These are phyloP conservation scores for Muraenolepis orangiensis DNA, from an alignment of 2,797 vertebrate species.

Conservation along the genomic window DNA sequence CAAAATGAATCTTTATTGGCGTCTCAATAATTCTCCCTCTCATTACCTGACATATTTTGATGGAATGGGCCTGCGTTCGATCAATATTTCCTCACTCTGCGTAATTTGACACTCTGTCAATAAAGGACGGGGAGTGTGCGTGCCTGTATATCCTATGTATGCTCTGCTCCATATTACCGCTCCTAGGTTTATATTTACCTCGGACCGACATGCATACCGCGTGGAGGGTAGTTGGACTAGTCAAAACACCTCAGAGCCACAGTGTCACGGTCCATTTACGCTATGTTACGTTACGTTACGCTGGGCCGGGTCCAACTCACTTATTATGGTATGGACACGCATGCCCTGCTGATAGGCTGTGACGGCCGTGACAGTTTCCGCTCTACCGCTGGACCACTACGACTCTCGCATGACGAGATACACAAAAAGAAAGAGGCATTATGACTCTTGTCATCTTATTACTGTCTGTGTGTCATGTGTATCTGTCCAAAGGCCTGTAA, in stretches of 20 bases:
- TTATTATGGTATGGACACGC: background rate
- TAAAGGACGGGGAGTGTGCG: conserved; percentile 38
- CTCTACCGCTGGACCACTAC: background rate
- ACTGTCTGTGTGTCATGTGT: background rate
- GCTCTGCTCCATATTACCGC: background rate
- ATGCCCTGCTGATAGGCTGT: background rate
- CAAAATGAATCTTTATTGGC: conserved; percentile 63
- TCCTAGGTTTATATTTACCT: conserved; percentile 44
- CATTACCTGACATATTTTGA: conserved; percentile 53
- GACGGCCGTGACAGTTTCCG: background rate
- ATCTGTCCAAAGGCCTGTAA: background rate
- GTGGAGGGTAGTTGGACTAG: background rate
- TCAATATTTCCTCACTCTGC: conserved; percentile 47
- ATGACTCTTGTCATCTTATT: too few species aligned
- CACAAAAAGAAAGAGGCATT: background rate
- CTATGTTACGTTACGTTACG: background rate
- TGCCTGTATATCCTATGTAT: conserved; percentile 36
- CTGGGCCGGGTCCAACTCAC: background rate
- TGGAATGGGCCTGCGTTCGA: conserved; percentile 45
- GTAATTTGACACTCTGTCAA: conserved; percentile 53
- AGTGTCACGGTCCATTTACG: background rate
- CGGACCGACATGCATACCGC: conserved; percentile 40
- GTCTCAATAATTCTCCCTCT: conserved; percentile 52
- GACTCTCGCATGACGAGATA: background rate
- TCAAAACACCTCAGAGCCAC: conserved; percentile 46